phyloP scores from a whole-genome alignment of 2,797 vertebrate genomes.

The Falco naumanni region DNA sequence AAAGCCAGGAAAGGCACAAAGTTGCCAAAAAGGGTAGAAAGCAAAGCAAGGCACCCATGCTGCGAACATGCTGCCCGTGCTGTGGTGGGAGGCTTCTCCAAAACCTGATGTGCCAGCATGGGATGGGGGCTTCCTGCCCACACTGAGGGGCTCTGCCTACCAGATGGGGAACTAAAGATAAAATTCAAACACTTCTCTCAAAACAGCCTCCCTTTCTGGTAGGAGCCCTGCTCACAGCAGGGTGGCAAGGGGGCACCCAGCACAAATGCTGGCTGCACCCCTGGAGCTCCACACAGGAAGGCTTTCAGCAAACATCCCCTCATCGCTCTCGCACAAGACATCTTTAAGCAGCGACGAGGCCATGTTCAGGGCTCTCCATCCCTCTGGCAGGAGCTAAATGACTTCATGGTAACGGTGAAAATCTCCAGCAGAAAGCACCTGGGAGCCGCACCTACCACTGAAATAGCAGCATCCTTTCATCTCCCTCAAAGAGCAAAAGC shows the following conservation, averaged over 20 bases:
- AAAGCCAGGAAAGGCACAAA: not conserved
- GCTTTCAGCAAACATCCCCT: not conserved
- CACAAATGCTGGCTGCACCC: not conserved
- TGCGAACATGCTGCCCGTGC: fast-evolving
- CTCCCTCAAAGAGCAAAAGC: not conserved
- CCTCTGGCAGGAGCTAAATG: not conserved
- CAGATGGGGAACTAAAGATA: not conserved
- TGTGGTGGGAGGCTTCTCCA: not conserved
- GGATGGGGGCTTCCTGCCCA: not conserved
- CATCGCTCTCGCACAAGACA: not conserved
- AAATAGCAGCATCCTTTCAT: not conserved
- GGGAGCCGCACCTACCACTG: fast-evolving
- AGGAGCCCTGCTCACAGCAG: not conserved
- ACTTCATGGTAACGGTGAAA: fast-evolving
- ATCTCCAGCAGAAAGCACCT: not conserved
- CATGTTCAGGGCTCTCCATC: not conserved
- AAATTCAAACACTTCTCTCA: not conserved
- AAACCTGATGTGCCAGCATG: fast-evolving
- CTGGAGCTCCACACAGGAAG: no score
- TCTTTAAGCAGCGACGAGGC: not conserved
- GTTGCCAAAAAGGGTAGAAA: not conserved
- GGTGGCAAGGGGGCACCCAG: not conserved
- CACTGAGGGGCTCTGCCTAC: not conserved
- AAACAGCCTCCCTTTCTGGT: fast-evolving
- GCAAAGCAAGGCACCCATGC: not conserved